Conservation (phyloP, 2,113 vertebrate genomes). For the Halcyon malimbica region DNA sequence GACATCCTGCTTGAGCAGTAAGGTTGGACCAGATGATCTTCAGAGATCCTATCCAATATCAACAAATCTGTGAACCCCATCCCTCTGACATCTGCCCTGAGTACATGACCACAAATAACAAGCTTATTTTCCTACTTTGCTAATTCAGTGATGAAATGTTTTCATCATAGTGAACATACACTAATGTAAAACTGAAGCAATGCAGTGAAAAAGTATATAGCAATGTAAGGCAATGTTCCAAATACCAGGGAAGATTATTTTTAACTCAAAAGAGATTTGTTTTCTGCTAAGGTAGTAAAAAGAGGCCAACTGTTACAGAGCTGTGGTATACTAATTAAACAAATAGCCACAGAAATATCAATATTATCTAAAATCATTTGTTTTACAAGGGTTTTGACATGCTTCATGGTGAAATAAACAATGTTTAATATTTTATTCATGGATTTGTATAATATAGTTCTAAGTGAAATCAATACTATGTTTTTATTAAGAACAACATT, state of each 20-base stretch:
- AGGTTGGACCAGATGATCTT: neutral
- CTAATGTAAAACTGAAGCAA: neutral
- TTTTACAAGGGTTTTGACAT: slow-evolving; percentile 14
- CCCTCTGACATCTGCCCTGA: neutral
- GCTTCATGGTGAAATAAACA: neutral
- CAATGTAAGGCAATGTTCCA: neutral
- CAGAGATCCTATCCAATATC: neutral
- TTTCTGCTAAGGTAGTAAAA: neutral
- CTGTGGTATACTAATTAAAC: neutral
- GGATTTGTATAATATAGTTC: slow-evolving; percentile 15
- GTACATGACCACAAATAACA: neutral
- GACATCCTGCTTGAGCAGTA: neutral
- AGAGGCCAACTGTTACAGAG: neutral
- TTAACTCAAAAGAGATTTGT: neutral
- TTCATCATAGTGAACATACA: neutral
- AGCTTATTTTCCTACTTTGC: neutral
- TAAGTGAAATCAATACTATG: slow-evolving; percentile 12
- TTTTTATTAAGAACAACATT: neutral
- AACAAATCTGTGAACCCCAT: neutral
- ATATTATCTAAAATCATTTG: neutral
- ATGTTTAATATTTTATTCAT: slow-evolving; percentile 1
- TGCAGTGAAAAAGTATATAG: neutral
- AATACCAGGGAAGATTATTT: neutral
- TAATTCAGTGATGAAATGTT: neutral
- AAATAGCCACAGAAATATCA: neutral